A percentile compares a stretch with the other conserved stretches of the same genome.
These are phyloP conservation scores for Suillia variegata DNA, from an alignment of 2,888 invertebrate genomes.

Conservation along the genomic window DNA sequence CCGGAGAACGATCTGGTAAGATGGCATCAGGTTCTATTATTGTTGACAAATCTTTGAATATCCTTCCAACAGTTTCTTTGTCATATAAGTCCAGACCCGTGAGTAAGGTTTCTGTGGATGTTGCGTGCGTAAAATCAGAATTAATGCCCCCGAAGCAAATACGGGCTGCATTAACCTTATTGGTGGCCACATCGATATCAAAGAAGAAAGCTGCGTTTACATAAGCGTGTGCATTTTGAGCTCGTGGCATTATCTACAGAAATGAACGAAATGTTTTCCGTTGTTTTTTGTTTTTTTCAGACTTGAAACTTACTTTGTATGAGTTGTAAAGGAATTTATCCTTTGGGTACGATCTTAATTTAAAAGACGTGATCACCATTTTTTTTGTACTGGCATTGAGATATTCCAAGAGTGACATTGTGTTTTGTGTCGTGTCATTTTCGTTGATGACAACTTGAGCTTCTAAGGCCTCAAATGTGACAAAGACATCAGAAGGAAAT, in stretches of 20 bases:
- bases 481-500: conserved; percentile 72
- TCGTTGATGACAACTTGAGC: conserved; percentile 23
- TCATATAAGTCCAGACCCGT: conserved; percentile 62
- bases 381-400: conserved; percentile 67
- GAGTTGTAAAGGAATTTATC: conserved; percentile 64
- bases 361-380: conserved; percentile 67
- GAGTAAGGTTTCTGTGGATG: conserved; percentile 63
- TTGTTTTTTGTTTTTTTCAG: too few relatives aligned
- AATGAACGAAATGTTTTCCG: too few relatives aligned
- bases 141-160: conserved; percentile 72
- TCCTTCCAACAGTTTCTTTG: conserved; percentile 59
- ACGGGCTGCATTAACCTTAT: conserved; percentile 57
- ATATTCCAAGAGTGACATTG: conserved; percentile 62
- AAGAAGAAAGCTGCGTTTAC: conserved; percentile 76
- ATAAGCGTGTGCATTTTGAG: conserved; percentile 76
- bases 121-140: conserved; percentile 65
- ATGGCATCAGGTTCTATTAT: conserved; percentile 70
- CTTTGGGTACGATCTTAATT: conserved; percentile 64
- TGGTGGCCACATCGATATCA: conserved; percentile 62
- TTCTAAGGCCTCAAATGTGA: conserved; percentile 55
- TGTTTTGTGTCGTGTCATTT: conserved; percentile 46
- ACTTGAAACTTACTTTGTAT: conserved; percentile 66
- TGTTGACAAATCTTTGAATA: conserved; percentile 63
- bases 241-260: conserved; percentile 69
- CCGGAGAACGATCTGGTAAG: conserved; percentile 71